These are phyloP conservation scores for Gnathonemus longibarbis DNA, from an alignment of 2,113 vertebrate genomes.

Conservation along the genomic window DNA sequence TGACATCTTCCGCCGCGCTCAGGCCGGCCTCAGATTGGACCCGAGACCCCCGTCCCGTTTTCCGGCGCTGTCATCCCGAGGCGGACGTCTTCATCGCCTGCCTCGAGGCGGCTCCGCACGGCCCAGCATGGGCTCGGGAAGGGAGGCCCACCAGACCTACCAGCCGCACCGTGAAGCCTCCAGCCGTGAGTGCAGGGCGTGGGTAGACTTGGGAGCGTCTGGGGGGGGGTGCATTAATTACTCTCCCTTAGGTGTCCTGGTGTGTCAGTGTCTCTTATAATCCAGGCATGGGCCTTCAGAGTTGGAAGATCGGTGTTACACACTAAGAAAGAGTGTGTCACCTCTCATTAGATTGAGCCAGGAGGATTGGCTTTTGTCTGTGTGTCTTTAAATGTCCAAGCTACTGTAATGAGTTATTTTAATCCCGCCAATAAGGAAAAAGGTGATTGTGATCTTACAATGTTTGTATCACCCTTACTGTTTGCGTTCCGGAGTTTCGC, in stretches of 20 bases:
- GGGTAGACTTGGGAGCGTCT: not conserved
- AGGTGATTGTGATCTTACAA: not conserved
- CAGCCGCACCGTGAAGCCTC: not conserved
- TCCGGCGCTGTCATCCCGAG: constrained; percentile 38
- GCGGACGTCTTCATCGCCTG: constrained; percentile 39
- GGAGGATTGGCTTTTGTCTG: not conserved
- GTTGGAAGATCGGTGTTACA: not conserved
- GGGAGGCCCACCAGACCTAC: not conserved
- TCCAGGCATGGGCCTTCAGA: not conserved
- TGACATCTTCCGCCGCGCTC: constrained; percentile 37
- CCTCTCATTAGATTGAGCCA: not conserved
- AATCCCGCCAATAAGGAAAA: not conserved
- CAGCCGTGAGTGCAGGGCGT: not conserved
- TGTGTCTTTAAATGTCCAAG: not conserved
- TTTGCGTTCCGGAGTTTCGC: not conserved
- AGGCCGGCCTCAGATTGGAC: constrained; percentile 28
- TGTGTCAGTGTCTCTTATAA: not conserved
- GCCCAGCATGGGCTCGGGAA: not conserved
- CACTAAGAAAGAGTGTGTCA: not conserved
- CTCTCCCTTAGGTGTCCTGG: not conserved
- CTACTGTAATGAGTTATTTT: no score
- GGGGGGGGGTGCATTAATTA: not conserved
- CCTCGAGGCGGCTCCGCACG: not conserved
- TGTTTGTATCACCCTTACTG: not conserved
- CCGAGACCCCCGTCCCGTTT: constrained; percentile 24